These are phyloP conservation scores for Mactra quadrangularis DNA, from an alignment of 1,140 invertebrate species.

Conservation along the genomic window DNA sequence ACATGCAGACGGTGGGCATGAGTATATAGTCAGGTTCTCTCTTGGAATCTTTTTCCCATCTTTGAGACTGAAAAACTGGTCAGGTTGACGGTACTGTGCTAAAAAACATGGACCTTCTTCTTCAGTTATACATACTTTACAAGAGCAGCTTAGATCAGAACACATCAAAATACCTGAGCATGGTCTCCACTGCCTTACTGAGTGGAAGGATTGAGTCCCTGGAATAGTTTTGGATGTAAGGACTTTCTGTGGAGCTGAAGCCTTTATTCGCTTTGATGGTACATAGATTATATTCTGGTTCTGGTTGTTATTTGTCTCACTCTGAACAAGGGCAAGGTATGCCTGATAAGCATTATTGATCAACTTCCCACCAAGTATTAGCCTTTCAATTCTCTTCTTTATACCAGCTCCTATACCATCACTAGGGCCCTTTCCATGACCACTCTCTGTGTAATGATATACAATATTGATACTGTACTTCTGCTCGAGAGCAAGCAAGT, in stretches of 20 bases:
- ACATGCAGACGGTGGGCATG: not conserved
- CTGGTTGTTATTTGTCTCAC: not conserved
- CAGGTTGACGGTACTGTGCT: constrained; percentile 13
- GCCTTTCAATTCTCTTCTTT: constrained; percentile 25
- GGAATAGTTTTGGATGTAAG: not conserved
- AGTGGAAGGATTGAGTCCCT: constrained; percentile 25
- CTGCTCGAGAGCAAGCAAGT: not conserved
- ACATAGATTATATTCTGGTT: constrained; percentile 35
- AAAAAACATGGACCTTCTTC: constrained; percentile 16
- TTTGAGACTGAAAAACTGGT: not conserved
- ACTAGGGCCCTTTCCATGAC: constrained; percentile 44
- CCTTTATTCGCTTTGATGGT: not conserved
- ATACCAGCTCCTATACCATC: constrained; percentile 39
- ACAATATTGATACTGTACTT: constrained; percentile 13
- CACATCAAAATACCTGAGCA: not conserved
- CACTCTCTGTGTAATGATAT: constrained; percentile 33
- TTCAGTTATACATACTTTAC: not conserved
- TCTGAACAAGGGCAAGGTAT: constrained; percentile 21
- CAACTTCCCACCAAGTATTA: constrained; percentile 24
- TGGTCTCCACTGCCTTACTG: constrained; percentile 16
- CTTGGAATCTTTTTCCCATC: not conserved
- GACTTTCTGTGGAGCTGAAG: not conserved
- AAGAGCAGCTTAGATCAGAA: constrained; percentile 14
- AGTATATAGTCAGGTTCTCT: not conserved
- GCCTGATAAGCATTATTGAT: constrained; percentile 43